Evolutionary conservation across 92 coral and sea anemone genomes (phyloP).

Genomic region (Nematostella vectensis): DNA sequence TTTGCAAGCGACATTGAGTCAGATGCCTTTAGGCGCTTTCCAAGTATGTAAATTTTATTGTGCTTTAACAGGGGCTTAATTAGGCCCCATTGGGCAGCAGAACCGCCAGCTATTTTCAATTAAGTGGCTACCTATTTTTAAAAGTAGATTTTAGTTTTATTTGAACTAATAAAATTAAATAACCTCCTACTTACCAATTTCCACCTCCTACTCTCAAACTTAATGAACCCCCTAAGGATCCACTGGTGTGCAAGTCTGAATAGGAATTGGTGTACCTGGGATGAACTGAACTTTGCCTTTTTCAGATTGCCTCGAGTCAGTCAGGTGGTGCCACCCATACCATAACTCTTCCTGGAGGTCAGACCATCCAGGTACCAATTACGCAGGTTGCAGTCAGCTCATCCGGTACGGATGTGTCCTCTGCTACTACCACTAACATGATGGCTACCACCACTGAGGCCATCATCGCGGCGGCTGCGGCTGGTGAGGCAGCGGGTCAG

Average conservation of each 20-base stretch:
- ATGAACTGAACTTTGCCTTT: too few relatives aligned
- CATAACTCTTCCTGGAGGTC: slow-evolving; percentile 83
- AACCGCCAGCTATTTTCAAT: background rate
- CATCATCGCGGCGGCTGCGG: slow-evolving; percentile 64
- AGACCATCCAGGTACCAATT: slow-evolving; percentile 79
- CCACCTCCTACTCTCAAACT: too few relatives aligned
- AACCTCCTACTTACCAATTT: too few relatives aligned
- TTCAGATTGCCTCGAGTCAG: slow-evolving; percentile 44
- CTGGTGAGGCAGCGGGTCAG: slow-evolving; percentile 46
- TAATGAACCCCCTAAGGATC: too few relatives aligned
- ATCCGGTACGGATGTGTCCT: slow-evolving; percentile 31
- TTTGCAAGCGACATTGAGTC: slow-evolving; percentile 87
- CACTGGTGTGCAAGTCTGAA: too few relatives aligned
- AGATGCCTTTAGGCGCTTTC: slow-evolving; percentile 72
- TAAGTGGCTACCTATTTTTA: background rate
- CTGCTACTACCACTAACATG: slow-evolving; percentile 32
- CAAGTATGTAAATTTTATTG: too few relatives aligned
- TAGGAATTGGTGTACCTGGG: too few relatives aligned
- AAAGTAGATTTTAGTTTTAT: too few relatives aligned
- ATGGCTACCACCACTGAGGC: slow-evolving; percentile 60
- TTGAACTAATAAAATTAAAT: too few relatives aligned
- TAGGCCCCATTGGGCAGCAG: too few relatives aligned
- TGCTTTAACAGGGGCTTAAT: too few relatives aligned
- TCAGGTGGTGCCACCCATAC: slow-evolving; percentile 74
- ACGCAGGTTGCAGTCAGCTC: slow-evolving; percentile 65